Conservation (phyloP, 2,888 invertebrate species). For the Tetramorium bicarinatum region DNA sequence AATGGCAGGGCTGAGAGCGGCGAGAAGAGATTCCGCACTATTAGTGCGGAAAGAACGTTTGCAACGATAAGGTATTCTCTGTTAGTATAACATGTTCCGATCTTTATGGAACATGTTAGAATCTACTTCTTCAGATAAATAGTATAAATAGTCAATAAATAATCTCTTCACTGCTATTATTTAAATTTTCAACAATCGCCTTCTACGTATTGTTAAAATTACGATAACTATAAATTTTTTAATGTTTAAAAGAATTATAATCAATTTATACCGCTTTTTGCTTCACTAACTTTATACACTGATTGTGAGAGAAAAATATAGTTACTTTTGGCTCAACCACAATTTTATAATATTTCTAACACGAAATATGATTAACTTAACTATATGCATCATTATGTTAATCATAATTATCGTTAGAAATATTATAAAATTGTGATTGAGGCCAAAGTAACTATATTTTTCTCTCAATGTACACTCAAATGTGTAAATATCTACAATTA, state of each 20-base stretch:
- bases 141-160: not conserved
- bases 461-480: too few species aligned
- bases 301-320: too few species aligned
- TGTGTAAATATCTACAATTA: not conserved
- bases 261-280: not conserved
- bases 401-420: too few species aligned
- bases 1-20: conserved; percentile 58
- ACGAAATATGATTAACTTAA: too few species aligned
- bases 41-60: conserved; percentile 48
- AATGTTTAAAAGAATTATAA: not conserved
- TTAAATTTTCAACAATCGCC: not conserved
- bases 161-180: too few species aligned
- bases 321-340: too few species aligned
- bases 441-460: too few species aligned
- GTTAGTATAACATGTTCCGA: conserved; percentile 8
- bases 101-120: not conserved
- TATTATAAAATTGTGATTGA: too few species aligned
- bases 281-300: not conserved
- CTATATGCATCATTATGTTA: too few species aligned
- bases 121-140: not conserved
- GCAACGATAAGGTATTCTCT: conserved; percentile 31
- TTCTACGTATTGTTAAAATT: not conserved
- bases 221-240: not conserved
- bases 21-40: conserved; percentile 44
- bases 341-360: too few species aligned